Evolutionary conservation across 2,888 invertebrate genomes (phyloP).

Genomic region (Sphaerophoria rueppellii): DNA sequence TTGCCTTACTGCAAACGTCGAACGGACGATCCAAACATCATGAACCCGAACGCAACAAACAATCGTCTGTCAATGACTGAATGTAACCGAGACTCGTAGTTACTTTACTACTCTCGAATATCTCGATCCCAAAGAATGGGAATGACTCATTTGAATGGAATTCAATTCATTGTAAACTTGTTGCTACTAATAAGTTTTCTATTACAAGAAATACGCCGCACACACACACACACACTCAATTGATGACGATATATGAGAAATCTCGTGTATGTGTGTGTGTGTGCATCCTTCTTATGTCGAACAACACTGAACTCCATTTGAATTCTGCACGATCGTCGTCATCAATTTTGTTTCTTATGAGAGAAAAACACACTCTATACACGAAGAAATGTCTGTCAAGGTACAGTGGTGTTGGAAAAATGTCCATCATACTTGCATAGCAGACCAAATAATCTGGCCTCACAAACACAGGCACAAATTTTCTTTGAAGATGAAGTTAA

Average conservation of each 20-base stretch:
- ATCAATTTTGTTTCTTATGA: slow-evolving; percentile 1
- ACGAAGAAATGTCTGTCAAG: slow-evolving; percentile 35
- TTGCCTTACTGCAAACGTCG: slow-evolving; percentile 1
- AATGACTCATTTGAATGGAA: slow-evolving; percentile 74
- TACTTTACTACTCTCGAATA: slow-evolving; percentile 55
- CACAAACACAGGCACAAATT: slow-evolving; percentile 18
- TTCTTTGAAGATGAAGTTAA: slow-evolving; percentile 42
- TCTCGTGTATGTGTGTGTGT: slow-evolving; percentile 13
- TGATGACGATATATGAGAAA: neutral
- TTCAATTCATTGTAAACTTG: slow-evolving; percentile 75
- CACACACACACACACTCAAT: neutral
- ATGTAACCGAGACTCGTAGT: slow-evolving; percentile 64
- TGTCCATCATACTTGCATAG: slow-evolving; percentile 67
- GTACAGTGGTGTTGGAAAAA: slow-evolving; percentile 62
- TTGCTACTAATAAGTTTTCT: slow-evolving; percentile 72
- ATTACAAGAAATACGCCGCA: slow-evolving; percentile 59
- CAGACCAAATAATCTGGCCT: slow-evolving; percentile 33
- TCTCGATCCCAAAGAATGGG: slow-evolving; percentile 38
- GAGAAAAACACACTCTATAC: slow-evolving; percentile 32
- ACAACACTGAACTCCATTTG: slow-evolving; percentile 25
- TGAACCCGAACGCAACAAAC: slow-evolving; percentile 68
- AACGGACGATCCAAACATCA: slow-evolving; percentile 23
- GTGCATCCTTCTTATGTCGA: slow-evolving; percentile 37
- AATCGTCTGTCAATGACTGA: slow-evolving; percentile 71
- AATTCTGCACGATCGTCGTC: slow-evolving; percentile 20